Conservation (phyloP, 1,140 invertebrate genomes). For the Heliothis subflexa region DNA sequence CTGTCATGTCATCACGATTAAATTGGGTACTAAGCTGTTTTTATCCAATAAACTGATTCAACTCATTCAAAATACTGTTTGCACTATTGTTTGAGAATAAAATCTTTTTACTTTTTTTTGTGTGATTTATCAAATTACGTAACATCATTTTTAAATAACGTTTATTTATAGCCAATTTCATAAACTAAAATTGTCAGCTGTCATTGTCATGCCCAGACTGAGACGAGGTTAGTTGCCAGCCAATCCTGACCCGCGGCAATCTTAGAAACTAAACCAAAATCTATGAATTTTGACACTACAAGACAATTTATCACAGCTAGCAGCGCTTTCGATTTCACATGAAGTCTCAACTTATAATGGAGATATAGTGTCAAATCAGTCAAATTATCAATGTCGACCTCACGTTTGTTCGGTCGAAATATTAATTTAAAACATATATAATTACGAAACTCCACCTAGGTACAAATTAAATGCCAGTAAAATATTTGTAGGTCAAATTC, state of each 20-base stretch:
- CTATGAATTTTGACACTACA: not conserved
- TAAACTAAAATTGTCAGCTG: no score
- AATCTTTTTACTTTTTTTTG: no score
- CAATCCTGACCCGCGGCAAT: not conserved
- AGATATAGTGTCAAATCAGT: not conserved
- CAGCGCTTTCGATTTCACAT: not conserved
- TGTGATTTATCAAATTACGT: no score
- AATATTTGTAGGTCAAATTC: conserved; percentile 19
- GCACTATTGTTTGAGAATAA: no score
- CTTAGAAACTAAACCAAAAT: not conserved
- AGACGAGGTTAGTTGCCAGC: not conserved
- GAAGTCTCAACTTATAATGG: not conserved
- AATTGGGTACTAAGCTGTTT: no score
- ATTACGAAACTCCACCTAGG: not conserved
- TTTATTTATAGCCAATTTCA: no score
- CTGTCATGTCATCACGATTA: no score
- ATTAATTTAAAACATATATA: conserved; percentile 6
- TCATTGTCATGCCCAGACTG: not conserved
- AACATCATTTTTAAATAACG: no score
- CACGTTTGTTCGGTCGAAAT: not conserved
- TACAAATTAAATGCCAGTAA: not conserved
- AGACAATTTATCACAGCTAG: not conserved
- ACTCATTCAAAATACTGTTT: no score
- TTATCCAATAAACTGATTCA: no score
- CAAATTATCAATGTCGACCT: conserved; percentile 3